These are phyloP conservation scores for Amphipyra berbera DNA, from an alignment of 2,888 invertebrate species.

Conservation along the genomic window DNA sequence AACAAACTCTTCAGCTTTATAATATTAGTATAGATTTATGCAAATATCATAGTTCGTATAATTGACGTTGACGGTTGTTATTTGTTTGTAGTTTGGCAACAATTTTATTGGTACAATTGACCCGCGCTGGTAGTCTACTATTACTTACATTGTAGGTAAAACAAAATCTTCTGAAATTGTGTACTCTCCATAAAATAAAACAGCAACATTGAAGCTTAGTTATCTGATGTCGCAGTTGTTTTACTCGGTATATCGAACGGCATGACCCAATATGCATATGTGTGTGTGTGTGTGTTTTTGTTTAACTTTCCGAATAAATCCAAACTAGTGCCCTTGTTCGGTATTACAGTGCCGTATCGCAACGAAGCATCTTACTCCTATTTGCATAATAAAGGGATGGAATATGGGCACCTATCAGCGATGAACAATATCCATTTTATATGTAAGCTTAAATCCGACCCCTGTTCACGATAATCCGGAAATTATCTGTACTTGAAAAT, in stretches of 20 bases:
- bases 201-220: neutral
- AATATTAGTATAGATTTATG: too few relatives aligned
- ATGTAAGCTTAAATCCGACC: constrained; percentile 44
- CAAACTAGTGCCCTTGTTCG: constrained; percentile 50
- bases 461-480: constrained; percentile 50
- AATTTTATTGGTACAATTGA: too few relatives aligned
- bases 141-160: too few relatives aligned
- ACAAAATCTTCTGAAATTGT: too few relatives aligned
- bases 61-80: too few relatives aligned
- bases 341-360: constrained; percentile 37
- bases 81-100: too few relatives aligned
- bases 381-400: constrained; percentile 61
- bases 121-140: too few relatives aligned
- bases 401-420: constrained; percentile 57
- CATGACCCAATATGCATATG: constrained; percentile 25
- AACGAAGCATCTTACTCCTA: constrained; percentile 47
- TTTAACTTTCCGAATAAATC: constrained; percentile 58
- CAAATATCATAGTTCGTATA: too few relatives aligned
- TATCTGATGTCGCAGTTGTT: constrained; percentile 21
- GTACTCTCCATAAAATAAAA: neutral
- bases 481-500: constrained; percentile 50
- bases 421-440: constrained; percentile 57
- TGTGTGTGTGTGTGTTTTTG: constrained; percentile 40
- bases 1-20: too few relatives aligned
- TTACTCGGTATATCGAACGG: constrained; percentile 12